Percentiles rank a stretch among this genome's conserved stretches.
Conservation (phyloP, 2,888 invertebrate genomes). For the Palloptera scutellata region DNA sequence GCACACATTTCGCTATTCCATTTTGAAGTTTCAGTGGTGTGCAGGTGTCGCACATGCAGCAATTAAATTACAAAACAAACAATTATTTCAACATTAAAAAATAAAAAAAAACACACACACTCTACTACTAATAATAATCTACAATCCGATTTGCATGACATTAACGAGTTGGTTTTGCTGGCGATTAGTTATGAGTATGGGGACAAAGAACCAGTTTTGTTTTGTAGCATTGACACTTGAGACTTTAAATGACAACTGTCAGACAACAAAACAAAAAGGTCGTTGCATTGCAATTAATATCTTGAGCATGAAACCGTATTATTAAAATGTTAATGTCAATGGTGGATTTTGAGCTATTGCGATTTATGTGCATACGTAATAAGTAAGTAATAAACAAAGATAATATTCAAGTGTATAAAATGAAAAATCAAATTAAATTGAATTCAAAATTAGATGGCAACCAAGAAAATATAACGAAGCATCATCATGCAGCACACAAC, state of each 20-base stretch:
- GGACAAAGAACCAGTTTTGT: background rate
- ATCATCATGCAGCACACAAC: too few relatives aligned
- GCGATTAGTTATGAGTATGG: too few relatives aligned
- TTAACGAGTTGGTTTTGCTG: too few relatives aligned
- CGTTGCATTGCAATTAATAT: slow-evolving; percentile 19
- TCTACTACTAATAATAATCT: slow-evolving; percentile 3
- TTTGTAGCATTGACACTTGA: slow-evolving; percentile 23
- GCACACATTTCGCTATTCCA: too few relatives aligned
- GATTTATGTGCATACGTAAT: too few relatives aligned
- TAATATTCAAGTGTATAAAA: too few relatives aligned
- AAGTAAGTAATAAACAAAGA: too few relatives aligned
- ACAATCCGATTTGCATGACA: slow-evolving; percentile 16
- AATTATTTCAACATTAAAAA: too few relatives aligned
- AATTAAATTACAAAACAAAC: slow-evolving; percentile 4
- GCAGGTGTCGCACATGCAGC: slow-evolving; percentile 7
- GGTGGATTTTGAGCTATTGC: too few relatives aligned
- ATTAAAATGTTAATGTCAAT: background rate
- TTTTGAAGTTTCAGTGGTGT: background rate
- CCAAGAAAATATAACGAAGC: too few relatives aligned
- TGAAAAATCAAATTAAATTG: too few relatives aligned
- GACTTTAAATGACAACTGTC: slow-evolving; percentile 32
- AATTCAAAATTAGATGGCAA: too few relatives aligned
- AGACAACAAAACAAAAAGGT: slow-evolving; percentile 12
- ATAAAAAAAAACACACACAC: background rate
- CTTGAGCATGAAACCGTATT: slow-evolving; percentile 7